Percentiles rank a stretch among this genome's conserved stretches.
Conservation (phyloP, 2,888 invertebrate species). For the Limnephilus lunatus region DNA sequence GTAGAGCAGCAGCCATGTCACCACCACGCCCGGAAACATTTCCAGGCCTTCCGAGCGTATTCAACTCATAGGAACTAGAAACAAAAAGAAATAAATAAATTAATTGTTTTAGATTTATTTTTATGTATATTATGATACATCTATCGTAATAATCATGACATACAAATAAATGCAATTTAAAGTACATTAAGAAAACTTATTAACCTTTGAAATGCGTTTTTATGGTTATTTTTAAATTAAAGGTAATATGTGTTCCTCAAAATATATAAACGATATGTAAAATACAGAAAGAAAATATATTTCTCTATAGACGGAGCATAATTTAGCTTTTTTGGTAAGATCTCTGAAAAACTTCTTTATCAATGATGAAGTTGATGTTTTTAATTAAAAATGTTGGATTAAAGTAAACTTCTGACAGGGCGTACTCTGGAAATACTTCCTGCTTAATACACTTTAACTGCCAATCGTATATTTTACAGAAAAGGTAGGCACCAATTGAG, state of each 20-base stretch:
- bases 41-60: slow-evolving; percentile 60
- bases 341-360: not conserved
- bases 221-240: too few species aligned
- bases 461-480: not conserved
- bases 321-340: not conserved
- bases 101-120: not conserved
- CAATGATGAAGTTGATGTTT: not conserved
- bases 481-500: not conserved
- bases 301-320: not conserved
- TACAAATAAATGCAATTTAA: too few species aligned
- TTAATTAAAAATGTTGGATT: not conserved
- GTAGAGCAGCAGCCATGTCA: slow-evolving; percentile 61
- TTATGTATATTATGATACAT: too few species aligned
- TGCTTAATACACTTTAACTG: not conserved
- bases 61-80: slow-evolving; percentile 66
- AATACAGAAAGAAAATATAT: too few species aligned
- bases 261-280: too few species aligned
- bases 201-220: too few species aligned
- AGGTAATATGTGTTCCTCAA: too few species aligned
- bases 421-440: not conserved
- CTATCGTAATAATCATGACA: too few species aligned
- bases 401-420: not conserved
- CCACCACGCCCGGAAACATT: slow-evolving; percentile 64
- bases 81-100: slow-evolving; percentile 34
- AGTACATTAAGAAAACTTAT: too few species aligned